A percentile compares a stretch with the other conserved stretches of the same genome.
Evolutionary conservation across 2,888 invertebrate species (phyloP).

Genomic region (Theodoxus fluviatilis): DNA sequence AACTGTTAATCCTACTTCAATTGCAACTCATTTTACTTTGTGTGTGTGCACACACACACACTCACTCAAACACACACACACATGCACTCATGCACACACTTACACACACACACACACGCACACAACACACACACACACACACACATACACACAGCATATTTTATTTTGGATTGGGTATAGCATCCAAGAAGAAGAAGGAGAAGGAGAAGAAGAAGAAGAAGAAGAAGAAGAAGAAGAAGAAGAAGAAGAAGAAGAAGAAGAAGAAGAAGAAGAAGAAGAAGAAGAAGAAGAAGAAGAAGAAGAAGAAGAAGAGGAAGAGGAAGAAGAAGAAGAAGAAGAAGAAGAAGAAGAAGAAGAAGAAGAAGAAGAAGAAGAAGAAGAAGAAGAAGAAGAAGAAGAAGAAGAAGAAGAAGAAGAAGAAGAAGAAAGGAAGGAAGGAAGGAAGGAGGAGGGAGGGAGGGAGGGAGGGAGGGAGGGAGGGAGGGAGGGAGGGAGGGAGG

Average conservation of each 20-base stretch:
- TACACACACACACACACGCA: no score
- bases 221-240: slow-evolving; percentile 2
- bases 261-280: slow-evolving; percentile 8
- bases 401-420: slow-evolving; percentile 23
- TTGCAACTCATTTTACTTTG: no score
- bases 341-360: slow-evolving; percentile 4
- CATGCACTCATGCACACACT: no score
- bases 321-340: not conserved
- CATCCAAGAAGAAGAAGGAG: slow-evolving; percentile 29
- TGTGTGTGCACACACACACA: no score
- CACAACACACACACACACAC: no score
- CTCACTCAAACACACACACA: no score
- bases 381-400: slow-evolving; percentile 19
- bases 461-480: no score
- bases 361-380: slow-evolving; percentile 23
- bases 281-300: slow-evolving; percentile 6
- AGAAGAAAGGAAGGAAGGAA: slow-evolving; percentile 2
- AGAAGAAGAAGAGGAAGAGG: slow-evolving; percentile 17
- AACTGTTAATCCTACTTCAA: no score
- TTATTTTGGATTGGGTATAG: no score
- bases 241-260: slow-evolving; percentile 20
- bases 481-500: no score
- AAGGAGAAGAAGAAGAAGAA: slow-evolving; percentile 31
- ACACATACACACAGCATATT: no score
- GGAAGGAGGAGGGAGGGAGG: not conserved